phyloP scores from a whole-genome alignment of 2,797 vertebrate genomes.

The Sternarchorhynchus goeldii region DNA sequence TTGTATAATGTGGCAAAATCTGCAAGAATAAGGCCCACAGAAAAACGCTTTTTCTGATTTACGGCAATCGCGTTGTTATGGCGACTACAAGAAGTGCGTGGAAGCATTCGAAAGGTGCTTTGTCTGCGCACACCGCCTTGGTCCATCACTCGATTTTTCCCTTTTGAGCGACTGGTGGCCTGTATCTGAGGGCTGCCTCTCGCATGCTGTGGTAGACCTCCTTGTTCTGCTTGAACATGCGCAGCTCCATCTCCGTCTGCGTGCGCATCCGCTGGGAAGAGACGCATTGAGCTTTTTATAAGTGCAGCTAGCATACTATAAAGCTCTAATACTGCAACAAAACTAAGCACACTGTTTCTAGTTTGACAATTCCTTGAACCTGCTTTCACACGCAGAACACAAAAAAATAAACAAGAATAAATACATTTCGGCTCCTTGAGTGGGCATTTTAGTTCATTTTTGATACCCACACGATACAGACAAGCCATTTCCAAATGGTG shows the following conservation, averaged over 20 bases:
- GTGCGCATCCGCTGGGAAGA: constrained; percentile 80
- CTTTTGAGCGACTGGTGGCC: constrained; percentile 73
- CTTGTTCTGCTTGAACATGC: constrained; percentile 85
- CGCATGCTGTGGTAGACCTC: constrained; percentile 82
- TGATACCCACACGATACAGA: not conserved
- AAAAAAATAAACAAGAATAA: not conserved
- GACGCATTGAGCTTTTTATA: not conserved
- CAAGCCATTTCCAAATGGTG: no score
- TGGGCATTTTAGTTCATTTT: not conserved
- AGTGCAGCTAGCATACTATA: not conserved
- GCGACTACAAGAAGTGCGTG: constrained; percentile 17
- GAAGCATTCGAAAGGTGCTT: not conserved
- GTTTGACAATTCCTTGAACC: not conserved
- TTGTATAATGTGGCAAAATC: not conserved
- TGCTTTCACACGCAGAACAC: not conserved
- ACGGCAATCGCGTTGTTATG: not conserved
- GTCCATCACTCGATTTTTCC: constrained; percentile 69
- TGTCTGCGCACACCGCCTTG: constrained; percentile 67
- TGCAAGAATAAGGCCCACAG: constrained; percentile 7
- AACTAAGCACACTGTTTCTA: not conserved
- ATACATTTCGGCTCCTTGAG: not conserved
- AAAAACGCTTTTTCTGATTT: not conserved
- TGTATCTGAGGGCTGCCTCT: constrained; percentile 80
- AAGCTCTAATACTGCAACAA: constrained; percentile 21
- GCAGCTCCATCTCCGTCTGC: constrained; percentile 92